Evolutionary conservation across 2,113 vertebrate species (phyloP), one percentile per base, ranked within the genome.

Genomic region (Accipiter cooperii): DNA sequence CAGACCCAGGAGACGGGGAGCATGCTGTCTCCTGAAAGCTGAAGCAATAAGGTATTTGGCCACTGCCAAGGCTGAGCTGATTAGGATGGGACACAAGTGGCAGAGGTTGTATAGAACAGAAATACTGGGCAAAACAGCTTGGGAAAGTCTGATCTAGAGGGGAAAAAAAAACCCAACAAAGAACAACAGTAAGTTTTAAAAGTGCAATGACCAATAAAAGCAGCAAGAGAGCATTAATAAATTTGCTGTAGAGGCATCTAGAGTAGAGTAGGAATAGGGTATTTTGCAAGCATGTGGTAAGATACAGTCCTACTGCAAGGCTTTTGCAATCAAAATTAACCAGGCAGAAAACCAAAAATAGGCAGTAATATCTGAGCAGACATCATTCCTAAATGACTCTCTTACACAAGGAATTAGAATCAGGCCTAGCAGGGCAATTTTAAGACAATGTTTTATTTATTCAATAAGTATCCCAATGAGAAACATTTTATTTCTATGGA

Each of bases 241-340:
- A 42, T 51, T 33, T 81, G 17, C 46, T 54, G 19, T 28, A 70
- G 64, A 84, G 26, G 36, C 46, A 82, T 19, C 14, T 28, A 42
- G n/a, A 33, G 16, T 31, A 80, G 36, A 88, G 61, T 8, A 91
- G 68, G 89, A 89, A 83, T 17, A 12, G 14, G 10, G 18, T 40
- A 77, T 90, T 91, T 91, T 85, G 66, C 58, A 91, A 85, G 25
- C 10, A 40, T 9, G 25, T n/a, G 24, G 55, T 57, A 76, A 89
- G 36, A 95, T 40, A 70, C 29, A 73, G 51, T 55, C 61, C 70
- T 79, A 46, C 49, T 91, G 44, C 70, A 96, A 95, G 71, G 84
- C 63, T 70, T 90, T 90, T 65, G 61, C 63, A 80, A 87, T 63
- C 61, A 95, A 93, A 91, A 91, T 69, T 84, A 87, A 73, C 74